phyloP scores from a whole-genome alignment of 2,797 vertebrate genomes.

The Synanceia verrucosa region DNA sequence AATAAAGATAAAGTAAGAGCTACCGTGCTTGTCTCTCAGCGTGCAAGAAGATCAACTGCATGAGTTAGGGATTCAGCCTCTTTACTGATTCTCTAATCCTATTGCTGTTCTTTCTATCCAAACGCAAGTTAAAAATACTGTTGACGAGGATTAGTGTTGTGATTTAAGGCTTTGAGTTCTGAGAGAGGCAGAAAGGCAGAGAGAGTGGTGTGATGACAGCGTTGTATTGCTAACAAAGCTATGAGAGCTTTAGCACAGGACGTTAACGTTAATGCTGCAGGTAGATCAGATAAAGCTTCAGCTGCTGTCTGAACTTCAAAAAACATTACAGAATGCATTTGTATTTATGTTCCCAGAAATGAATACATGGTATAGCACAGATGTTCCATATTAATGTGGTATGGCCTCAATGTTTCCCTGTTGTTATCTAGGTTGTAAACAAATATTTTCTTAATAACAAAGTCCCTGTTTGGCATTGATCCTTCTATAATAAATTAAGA shows the following conservation, averaged over 20 bases:
- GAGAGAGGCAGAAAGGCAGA: constrained; percentile 54
- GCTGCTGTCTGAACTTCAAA: not conserved
- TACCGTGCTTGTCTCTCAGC: constrained; percentile 44
- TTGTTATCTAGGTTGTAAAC: not conserved
- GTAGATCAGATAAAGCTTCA: not conserved
- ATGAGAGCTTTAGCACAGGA: constrained; percentile 25
- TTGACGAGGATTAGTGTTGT: constrained; percentile 81
- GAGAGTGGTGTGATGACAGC: constrained; percentile 60
- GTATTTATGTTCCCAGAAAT: not conserved
- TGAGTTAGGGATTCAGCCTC: constrained; percentile 74
- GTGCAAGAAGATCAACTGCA: constrained; percentile 75
- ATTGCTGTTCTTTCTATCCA: constrained; percentile 83
- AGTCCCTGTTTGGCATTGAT: not conserved
- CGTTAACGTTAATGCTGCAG: constrained; percentile 5
- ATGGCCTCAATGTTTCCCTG: not conserved
- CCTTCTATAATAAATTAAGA: not conserved
- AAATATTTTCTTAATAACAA: not conserved
- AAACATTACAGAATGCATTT: not conserved
- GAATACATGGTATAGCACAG: not conserved
- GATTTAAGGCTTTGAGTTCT: constrained; percentile 82
- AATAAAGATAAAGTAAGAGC: constrained; percentile 46
- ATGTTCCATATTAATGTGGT: too few species aligned
- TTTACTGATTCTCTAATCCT: constrained; percentile 83
- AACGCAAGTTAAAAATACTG: constrained; percentile 87
- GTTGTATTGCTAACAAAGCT: constrained; percentile 48